Base-by-base conservation (phyloP, 2,888 invertebrate genomes). In the Quadriops clusia region DNA sequence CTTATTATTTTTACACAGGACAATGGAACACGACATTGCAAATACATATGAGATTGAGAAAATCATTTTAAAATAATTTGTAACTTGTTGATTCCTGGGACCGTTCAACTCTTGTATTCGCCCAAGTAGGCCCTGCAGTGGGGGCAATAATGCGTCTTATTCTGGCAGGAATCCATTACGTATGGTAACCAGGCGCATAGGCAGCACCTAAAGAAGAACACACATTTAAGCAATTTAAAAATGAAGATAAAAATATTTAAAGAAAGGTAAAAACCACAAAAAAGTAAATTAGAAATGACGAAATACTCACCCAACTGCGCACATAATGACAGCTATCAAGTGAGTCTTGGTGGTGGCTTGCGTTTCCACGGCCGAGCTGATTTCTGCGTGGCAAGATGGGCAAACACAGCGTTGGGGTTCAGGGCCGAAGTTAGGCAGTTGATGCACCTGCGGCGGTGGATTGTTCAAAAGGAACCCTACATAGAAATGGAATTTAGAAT, bases 271-370 rank as follows among this genome's bases (percentile, higher is more conserved):
- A 8, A n/a, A 18, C 18, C 18, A 7, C 7, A 8, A 18, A 18
- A 7, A 18, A 8, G n/a, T 18, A 8, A 18, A 18, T 18, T 7
- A 18, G 30, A 23, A 26, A 16, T 21, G 12, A 22, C 18, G 15
- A 30, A 33, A 25, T 37, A 47, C 54, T 54, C 53, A 66, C 65
- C 55, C 58, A 17, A 60, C 39, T 9, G 63, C 17, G 34, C 63
- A 67, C 3, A 64, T 45, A 2, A 64, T 30, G 10, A 65, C 35
- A 2, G 66, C 67, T 29, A 64, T 56, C 7, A 66, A 32, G 43
- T 68, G 67, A 2, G 67, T 66, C 45, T 61, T 64, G 2, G 57
- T 55, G 17, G 56, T 58, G 1, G 64, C 39, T 43, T 61, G 58
- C 2, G 53, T 47, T 37, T 58, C 52, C 3, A 64, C 50, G 8